These are phyloP conservation scores for Lasioglossum vierecki DNA, from an alignment of 2,888 invertebrate species.

Conservation along the genomic window DNA sequence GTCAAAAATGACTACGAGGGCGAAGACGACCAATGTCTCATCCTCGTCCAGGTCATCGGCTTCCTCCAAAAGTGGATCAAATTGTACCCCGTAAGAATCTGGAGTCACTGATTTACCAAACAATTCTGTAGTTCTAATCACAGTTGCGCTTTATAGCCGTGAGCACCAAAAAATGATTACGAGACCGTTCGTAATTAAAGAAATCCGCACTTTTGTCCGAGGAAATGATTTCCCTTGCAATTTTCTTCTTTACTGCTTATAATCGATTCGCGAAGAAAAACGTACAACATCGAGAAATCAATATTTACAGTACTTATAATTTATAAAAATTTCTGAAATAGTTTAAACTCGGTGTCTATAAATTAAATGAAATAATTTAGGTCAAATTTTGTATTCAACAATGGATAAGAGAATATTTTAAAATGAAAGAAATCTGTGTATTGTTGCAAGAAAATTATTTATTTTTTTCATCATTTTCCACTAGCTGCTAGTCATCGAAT, in stretches of 20 bases:
- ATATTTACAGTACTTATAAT: neutral
- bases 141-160: neutral
- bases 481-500: neutral
- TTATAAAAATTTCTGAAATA: neutral
- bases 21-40: constrained; percentile 58
- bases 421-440: neutral
- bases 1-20: constrained; percentile 72
- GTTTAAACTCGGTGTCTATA: neutral
- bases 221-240: neutral
- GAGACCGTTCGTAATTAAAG: neutral
- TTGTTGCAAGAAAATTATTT: neutral
- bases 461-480: neutral
- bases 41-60: constrained; percentile 35
- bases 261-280: neutral
- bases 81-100: constrained; percentile 30
- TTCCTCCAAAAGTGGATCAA: constrained; percentile 26
- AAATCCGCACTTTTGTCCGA: neutral
- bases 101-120: constrained; percentile 5
- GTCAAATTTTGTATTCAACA: neutral
- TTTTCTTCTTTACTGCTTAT: neutral
- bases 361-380: neutral
- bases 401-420: neutral
- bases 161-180: neutral
- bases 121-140: neutral
- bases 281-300: neutral